Evolutionary conservation across 2,113 vertebrate species (phyloP).

Genomic region (Chionodraco myersi): DNA sequence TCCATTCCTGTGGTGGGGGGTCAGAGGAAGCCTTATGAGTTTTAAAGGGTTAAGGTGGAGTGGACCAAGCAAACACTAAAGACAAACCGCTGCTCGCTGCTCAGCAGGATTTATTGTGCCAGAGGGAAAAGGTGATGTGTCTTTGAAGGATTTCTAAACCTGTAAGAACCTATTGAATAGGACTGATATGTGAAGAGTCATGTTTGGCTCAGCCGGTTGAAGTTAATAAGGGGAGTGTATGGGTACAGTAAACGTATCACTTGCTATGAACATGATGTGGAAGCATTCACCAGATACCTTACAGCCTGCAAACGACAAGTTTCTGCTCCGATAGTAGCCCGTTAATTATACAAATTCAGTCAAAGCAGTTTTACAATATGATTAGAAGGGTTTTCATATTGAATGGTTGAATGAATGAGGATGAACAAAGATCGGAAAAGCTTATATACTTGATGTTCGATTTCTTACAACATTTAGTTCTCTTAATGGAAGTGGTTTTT

Average conservation of each 20-base stretch:
- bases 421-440: conserved; percentile 4
- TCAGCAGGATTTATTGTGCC: conserved; percentile 43
- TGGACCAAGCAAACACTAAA: conserved; percentile 60
- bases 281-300: conserved; percentile 80
- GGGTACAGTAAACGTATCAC: neutral
- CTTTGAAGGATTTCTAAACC: conserved; percentile 41
- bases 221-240: conserved; percentile 16
- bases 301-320: conserved; percentile 40
- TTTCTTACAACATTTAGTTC: conserved; percentile 34
- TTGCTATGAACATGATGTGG: conserved; percentile 43
- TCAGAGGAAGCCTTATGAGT: conserved; percentile 8
- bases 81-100: conserved; percentile 61
- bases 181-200: conserved; percentile 22
- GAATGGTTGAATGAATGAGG: neutral
- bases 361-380: conserved; percentile 8
- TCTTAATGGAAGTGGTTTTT: conserved; percentile 28
- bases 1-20: conserved; percentile 42
- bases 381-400: conserved; percentile 7
- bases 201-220: conserved; percentile 3
- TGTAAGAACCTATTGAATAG: conserved; percentile 13
- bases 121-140: conserved; percentile 13
- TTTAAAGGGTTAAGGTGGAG: conserved; percentile 31
- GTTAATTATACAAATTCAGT: conserved; percentile 11
- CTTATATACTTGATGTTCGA: conserved; percentile 29
- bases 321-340: conserved; percentile 20